Conservation (phyloP, 2,888 invertebrate species). For the Mythimna lalbum region DNA sequence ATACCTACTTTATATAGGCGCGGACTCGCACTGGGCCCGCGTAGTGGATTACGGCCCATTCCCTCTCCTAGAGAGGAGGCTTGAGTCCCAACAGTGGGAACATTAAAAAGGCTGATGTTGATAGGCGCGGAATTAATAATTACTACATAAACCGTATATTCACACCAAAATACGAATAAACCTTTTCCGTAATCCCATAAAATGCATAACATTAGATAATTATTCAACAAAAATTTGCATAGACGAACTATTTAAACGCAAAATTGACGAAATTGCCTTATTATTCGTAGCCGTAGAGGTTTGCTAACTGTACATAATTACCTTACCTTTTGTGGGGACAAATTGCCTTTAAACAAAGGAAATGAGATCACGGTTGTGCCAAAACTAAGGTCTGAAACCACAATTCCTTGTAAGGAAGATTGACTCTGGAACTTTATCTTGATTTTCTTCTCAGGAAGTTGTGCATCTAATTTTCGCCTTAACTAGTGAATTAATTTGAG, state of each 20-base stretch:
- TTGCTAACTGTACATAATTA: conserved; percentile 58
- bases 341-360: conserved; percentile 78
- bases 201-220: conserved; percentile 16
- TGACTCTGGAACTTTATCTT: conserved; percentile 60
- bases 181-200: conserved; percentile 38
- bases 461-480: conserved; percentile 8
- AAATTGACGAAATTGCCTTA: conserved; percentile 58
- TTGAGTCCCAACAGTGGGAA: no score
- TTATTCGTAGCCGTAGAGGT: conserved; percentile 61
- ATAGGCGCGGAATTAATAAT: no score
- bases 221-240: conserved; percentile 46
- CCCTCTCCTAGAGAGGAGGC: no score
- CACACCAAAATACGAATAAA: conserved; percentile 14
- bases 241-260: conserved; percentile 38
- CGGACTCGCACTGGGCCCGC: no score
- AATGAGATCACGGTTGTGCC: conserved; percentile 73
- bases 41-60: no score
- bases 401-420: conserved; percentile 78
- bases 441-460: conserved; percentile 49
- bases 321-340: conserved; percentile 71
- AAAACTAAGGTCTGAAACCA: conserved; percentile 68
- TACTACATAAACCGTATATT: conserved; percentile 16
- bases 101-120: no score
- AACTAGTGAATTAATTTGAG: conserved; percentile 23
- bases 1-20: no score